Evolutionary conservation across 2,888 invertebrate species (phyloP).

Genomic region (Mythimna albipuncta): DNA sequence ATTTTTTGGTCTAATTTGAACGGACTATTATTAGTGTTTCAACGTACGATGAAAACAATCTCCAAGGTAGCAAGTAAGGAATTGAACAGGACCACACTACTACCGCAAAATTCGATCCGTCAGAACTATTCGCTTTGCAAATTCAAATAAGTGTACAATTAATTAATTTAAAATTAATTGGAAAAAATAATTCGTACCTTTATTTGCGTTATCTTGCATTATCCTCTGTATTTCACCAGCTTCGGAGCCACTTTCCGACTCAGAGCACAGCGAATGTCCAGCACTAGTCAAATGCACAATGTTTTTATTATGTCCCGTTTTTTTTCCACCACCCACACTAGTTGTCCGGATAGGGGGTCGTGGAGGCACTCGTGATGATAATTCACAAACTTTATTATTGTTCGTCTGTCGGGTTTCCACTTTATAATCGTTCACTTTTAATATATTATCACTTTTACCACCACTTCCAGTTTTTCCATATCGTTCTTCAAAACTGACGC

Average conservation of each 20-base stretch:
- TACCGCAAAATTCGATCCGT: not conserved
- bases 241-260: conserved; percentile 94
- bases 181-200: conserved; percentile 69
- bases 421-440: conserved; percentile 65
- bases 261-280: conserved; percentile 83
- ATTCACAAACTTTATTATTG: conserved; percentile 62
- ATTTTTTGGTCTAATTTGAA: too few relatives aligned
- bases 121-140: not conserved
- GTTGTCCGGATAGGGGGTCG: conserved; percentile 82
- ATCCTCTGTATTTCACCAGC: conserved; percentile 93
- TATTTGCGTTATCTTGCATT: conserved; percentile 78
- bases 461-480: conserved; percentile 55
- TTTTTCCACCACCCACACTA: conserved; percentile 75
- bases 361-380: conserved; percentile 73
- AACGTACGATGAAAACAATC: not conserved
- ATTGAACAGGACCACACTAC: not conserved
- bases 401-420: conserved; percentile 55
- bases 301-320: conserved; percentile 70
- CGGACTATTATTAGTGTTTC: too few relatives aligned
- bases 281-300: conserved; percentile 60
- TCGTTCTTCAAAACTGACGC: conserved; percentile 80
- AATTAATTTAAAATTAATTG: too few relatives aligned
- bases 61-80: not conserved
- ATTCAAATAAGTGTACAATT: not conserved
- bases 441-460: conserved; percentile 57